phyloP scores from a whole-genome alignment of 2,113 vertebrate genomes.

The Calonectris borealis region DNA sequence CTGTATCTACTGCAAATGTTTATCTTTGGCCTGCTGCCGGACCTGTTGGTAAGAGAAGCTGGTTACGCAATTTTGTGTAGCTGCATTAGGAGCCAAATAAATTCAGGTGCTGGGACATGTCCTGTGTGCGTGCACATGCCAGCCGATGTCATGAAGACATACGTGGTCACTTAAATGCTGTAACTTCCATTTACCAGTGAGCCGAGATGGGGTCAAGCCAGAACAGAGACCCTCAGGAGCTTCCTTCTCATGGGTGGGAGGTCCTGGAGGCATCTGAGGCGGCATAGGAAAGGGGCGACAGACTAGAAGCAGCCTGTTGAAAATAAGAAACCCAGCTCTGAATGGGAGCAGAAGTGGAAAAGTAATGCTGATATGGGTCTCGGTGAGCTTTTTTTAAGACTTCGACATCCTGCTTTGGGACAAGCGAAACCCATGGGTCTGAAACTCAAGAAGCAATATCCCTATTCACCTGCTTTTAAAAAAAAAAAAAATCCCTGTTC shows the following conservation, averaged over 20 bases:
- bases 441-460: neutral
- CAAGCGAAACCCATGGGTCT: neutral
- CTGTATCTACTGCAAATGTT: neutral
- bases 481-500: neutral
- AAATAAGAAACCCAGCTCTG: neutral
- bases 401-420: neutral
- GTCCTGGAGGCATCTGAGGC: neutral
- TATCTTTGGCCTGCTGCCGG: neutral
- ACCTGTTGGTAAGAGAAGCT: neutral
- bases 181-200: neutral
- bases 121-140: no score
- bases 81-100: neutral
- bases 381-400: neutral
- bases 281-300: neutral
- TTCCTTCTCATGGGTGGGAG: neutral
- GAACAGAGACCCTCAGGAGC: neutral
- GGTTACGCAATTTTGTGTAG: neutral
- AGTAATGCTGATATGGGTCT: no score
- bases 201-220: neutral
- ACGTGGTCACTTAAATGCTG: neutral
- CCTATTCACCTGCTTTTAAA: neutral
- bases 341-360: neutral
- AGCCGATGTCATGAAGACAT: rapidly evolving
- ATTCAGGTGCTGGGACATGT: neutral
- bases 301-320: neutral